Percentiles rank a stretch among this genome's conserved stretches.
These are phyloP conservation scores for Crotalus horridus DNA, from an alignment of 2,113 vertebrate species.

Conservation along the genomic window DNA sequence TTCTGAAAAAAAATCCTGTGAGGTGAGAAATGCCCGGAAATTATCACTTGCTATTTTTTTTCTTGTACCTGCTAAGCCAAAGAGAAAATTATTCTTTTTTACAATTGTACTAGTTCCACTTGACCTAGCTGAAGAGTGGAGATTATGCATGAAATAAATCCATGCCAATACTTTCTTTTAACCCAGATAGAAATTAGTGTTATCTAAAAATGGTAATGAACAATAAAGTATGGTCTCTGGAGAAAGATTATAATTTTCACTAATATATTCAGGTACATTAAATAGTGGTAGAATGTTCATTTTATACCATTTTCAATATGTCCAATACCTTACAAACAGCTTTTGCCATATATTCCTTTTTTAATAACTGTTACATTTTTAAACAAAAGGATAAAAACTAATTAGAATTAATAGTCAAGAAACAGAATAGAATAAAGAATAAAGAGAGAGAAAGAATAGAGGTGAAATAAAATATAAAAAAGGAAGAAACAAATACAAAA, in stretches of 20 bases:
- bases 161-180: constrained; percentile 34
- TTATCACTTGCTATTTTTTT: constrained; percentile 25
- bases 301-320: constrained; percentile 58
- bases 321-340: constrained; percentile 39
- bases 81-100: constrained; percentile 47
- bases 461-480: too few species aligned
- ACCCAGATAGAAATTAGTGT: constrained; percentile 55
- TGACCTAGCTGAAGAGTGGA: constrained; percentile 29
- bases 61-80: constrained; percentile 35
- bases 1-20: not conserved
- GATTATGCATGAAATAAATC: constrained; percentile 43
- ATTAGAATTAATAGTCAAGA: too few species aligned
- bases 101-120: constrained; percentile 22
- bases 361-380: too few species aligned
- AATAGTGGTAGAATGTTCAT: constrained; percentile 50
- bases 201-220: constrained; percentile 60
- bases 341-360: too few species aligned
- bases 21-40: constrained; percentile 32
- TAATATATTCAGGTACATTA: constrained; percentile 51
- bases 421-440: too few species aligned
- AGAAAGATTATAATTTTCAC: constrained; percentile 47
- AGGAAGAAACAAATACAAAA: too few species aligned
- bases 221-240: constrained; percentile 47
- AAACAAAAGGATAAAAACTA: too few species aligned
- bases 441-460: too few species aligned